Conservation (phyloP, 2,113 vertebrate species). For the Dasyurus viverrinus region DNA sequence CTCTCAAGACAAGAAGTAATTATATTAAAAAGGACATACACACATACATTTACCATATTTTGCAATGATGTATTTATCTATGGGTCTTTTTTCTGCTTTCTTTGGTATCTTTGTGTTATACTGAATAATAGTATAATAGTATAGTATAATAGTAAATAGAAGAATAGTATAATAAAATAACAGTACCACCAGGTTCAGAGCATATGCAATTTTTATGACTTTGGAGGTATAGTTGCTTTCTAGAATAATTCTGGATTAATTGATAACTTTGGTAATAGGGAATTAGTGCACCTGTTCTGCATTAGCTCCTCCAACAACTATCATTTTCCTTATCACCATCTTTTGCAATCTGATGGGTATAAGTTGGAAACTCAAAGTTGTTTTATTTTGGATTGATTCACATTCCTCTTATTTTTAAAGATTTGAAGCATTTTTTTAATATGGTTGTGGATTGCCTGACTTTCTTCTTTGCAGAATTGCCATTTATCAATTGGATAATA, state of each 20-base stretch:
- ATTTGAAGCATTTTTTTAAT: background rate
- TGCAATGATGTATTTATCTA: no score
- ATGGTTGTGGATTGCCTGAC: background rate
- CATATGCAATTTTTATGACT: background rate
- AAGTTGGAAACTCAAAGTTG: background rate
- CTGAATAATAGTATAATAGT: no score
- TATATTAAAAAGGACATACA: no score
- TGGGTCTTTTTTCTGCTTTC: background rate
- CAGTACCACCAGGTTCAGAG: no score
- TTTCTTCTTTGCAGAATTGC: background rate
- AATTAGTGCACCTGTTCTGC: background rate
- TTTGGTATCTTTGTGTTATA: background rate
- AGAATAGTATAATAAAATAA: no score
- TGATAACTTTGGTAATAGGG: background rate
- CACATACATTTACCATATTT: no score
- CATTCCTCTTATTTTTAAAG: background rate
- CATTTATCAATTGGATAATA: background rate
- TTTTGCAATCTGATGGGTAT: background rate
- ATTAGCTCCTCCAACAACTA: background rate
- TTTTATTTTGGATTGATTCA: background rate
- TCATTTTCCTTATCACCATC: background rate
- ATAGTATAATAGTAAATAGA: no score
- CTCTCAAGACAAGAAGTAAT: no score
- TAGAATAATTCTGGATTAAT: background rate
- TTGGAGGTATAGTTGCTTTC: background rate